Conservation (phyloP, 2,888 invertebrate species). For the Opisthograptis luteolata region DNA sequence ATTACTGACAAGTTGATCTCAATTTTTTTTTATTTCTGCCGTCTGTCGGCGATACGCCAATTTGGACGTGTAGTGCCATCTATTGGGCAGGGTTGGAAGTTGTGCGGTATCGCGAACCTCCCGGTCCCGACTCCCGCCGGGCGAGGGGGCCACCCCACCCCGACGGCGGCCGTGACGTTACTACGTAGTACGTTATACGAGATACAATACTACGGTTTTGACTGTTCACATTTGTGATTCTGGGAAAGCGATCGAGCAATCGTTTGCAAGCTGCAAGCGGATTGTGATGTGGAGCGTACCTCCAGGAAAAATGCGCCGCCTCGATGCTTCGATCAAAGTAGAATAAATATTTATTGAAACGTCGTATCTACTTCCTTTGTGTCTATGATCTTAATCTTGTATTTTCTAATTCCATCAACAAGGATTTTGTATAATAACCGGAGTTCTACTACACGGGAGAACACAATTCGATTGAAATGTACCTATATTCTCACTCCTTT, state of each 20-base stretch:
- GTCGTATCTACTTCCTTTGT: background rate
- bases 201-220: conserved; percentile 42
- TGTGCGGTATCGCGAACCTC: conserved; percentile 18
- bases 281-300: conserved; percentile 24
- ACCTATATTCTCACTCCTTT: too few relatives aligned
- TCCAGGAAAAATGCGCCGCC: conserved; percentile 12
- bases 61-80: conserved; percentile 73
- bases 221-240: conserved; percentile 35
- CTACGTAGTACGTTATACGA: conserved; percentile 60
- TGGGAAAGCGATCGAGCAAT: conserved; percentile 26
- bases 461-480: too few relatives aligned
- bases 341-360: background rate
- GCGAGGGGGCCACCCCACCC: conserved; percentile 22
- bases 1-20: conserved; percentile 44
- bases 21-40: conserved; percentile 42
- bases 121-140: conserved; percentile 12
- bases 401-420: too few relatives aligned
- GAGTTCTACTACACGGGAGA: too few relatives aligned
- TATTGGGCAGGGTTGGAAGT: conserved; percentile 56
- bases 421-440: too few relatives aligned
- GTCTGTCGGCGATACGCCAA: conserved; percentile 65
- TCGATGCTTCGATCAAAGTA: background rate
- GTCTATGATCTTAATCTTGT: too few relatives aligned
- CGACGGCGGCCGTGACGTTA: conserved; percentile 37
- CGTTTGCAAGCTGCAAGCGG: conserved; percentile 26